phyloP scores from a whole-genome alignment of 2,113 vertebrate genomes.

The Lucifuga dentata region DNA sequence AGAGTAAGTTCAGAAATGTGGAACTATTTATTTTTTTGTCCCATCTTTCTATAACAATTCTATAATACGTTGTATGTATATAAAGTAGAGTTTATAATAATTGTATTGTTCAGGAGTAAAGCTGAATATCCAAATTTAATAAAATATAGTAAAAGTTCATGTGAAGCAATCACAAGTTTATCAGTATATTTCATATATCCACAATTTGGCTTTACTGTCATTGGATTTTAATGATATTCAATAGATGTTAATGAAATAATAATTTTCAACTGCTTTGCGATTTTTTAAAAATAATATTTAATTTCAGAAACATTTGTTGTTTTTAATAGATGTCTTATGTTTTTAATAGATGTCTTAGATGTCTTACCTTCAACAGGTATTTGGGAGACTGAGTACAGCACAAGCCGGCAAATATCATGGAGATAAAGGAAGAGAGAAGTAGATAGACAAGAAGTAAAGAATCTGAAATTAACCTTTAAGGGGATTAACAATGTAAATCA shows the following conservation, averaged over 20 bases:
- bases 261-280: background rate
- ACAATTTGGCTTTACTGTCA: no score
- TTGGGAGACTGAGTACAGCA: conserved; percentile 84
- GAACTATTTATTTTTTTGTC: conserved; percentile 19
- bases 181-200: no score
- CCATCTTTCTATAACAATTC: no score
- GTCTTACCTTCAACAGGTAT: conserved; percentile 87
- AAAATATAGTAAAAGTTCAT: no score
- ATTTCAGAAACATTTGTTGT: background rate
- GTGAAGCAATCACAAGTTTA: no score
- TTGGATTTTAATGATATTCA: conserved; percentile 19
- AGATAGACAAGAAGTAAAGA: conserved; percentile 61
- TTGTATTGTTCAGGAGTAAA: no score
- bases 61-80: no score
- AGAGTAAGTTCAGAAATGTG: conserved; percentile 44
- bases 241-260: conserved; percentile 9
- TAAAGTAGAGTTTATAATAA: no score
- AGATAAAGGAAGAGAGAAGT: conserved; percentile 68
- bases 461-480: conserved; percentile 45
- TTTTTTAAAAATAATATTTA: conserved; percentile 11
- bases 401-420: conserved; percentile 62
- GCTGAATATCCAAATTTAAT: no score
- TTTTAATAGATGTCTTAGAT: no score
- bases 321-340: conserved; percentile 75
- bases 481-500: conserved; percentile 22